Conservation (phyloP, 35 echinoderm and acorn worm species). For the Stichopus chloronotus region DNA sequence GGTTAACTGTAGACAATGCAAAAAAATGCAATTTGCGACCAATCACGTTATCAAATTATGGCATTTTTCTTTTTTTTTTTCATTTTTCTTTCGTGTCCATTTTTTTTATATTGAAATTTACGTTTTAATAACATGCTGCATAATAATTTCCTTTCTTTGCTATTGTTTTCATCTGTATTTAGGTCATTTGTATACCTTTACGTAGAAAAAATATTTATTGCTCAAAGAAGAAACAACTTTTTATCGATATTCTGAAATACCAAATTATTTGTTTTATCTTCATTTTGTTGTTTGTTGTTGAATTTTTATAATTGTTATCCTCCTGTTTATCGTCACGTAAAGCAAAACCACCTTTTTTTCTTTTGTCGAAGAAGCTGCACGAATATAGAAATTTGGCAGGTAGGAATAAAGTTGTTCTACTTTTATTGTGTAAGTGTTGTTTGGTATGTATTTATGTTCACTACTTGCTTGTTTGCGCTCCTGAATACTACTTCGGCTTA, state of each 20-base stretch:
- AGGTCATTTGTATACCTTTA: not conserved
- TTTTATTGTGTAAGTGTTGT: not conserved
- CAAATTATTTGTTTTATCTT: not conserved
- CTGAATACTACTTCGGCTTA: too few relatives aligned
- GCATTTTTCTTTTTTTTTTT: too few relatives aligned
- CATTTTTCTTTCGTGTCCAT: too few relatives aligned
- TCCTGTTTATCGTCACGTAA: not conserved
- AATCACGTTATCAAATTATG: too few relatives aligned
- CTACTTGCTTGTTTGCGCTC: too few relatives aligned
- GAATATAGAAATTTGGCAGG: not conserved
- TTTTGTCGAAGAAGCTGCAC: not conserved
- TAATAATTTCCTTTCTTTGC: not conserved
- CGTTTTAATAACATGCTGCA: not conserved
- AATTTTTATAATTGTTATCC: too few relatives aligned
- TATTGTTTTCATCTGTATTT: not conserved
- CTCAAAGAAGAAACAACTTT: not conserved
- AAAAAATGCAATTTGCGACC: too few relatives aligned
- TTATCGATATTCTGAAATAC: conserved; percentile 21
- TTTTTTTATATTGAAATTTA: too few relatives aligned
- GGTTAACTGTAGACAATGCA: too few relatives aligned
- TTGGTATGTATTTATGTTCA: too few relatives aligned
- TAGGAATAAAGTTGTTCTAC: not conserved
- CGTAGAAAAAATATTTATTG: conserved; percentile 37
- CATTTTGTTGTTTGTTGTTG: too few relatives aligned
- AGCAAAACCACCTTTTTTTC: not conserved